A percentile compares a stretch with the other conserved stretches of the same genome.
These are phyloP conservation scores for Drosophila pseudotalamancana DNA, from an alignment of 2,888 invertebrate genomes.

Conservation along the genomic window DNA sequence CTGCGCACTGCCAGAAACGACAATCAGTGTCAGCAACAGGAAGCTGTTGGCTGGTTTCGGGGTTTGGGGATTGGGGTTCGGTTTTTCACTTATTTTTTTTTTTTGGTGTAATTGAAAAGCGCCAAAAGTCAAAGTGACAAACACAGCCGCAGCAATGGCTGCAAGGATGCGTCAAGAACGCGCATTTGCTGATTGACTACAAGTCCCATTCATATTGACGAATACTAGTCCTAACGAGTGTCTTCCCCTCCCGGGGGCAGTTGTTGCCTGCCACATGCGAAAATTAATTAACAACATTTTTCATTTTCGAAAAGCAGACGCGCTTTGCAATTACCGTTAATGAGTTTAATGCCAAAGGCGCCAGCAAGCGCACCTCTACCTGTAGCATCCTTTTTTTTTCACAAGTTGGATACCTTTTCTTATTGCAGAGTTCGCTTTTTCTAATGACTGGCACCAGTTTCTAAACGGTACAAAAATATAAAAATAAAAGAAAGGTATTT, in stretches of 20 bases:
- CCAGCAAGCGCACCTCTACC: constrained; percentile 58
- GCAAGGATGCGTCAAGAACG: constrained; percentile 48
- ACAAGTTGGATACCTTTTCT: constrained; percentile 15
- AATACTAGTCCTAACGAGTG: constrained; percentile 58
- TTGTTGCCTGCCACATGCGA: constrained; percentile 45
- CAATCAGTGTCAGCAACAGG: constrained; percentile 78
- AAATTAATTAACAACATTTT: constrained; percentile 81
- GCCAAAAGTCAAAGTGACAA: constrained; percentile 61
- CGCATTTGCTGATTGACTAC: constrained; percentile 66
- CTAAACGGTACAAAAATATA: constrained; percentile 36
- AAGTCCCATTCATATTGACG: constrained; percentile 51
- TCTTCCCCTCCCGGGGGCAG: constrained; percentile 5
- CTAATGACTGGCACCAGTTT: constrained; percentile 65
- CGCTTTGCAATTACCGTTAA: constrained; percentile 78
- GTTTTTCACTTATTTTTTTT: constrained; percentile 8
- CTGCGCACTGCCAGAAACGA: constrained; percentile 39
- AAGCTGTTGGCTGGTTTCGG: constrained; percentile 32
- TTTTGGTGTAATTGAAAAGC: constrained; percentile 65
- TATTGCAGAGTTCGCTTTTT: constrained; percentile 20
- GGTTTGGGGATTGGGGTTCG: no score
- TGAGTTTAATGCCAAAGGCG: constrained; percentile 79
- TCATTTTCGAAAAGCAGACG: constrained; percentile 43
- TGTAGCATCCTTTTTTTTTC: constrained; percentile 15
- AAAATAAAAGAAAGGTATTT: constrained; percentile 1
- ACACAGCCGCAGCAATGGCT: constrained; percentile 52